A percentile compares a stretch with the other conserved stretches of the same genome.
Conservation (phyloP, 2,113 vertebrate genomes). For the Hippocampus comes region DNA sequence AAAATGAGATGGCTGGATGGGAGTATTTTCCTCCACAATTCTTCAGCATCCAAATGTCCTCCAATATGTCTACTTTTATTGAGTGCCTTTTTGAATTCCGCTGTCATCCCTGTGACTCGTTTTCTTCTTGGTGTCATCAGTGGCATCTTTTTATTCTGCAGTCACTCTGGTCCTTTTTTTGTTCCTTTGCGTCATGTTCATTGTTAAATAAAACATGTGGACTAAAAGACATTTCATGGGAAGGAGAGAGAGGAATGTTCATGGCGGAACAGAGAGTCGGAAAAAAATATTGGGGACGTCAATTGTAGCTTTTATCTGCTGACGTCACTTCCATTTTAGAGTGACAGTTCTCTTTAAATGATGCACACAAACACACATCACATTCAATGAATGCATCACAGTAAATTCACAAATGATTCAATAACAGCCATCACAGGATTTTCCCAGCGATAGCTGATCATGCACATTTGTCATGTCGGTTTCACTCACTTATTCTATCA, state of each 20-base stretch:
- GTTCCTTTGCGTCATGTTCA: not conserved
- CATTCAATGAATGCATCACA: constrained; percentile 37
- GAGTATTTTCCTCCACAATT: not conserved
- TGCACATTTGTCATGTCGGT: constrained; percentile 6
- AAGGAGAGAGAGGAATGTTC: not conserved
- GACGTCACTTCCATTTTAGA: not conserved
- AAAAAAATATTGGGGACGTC: constrained; percentile 15
- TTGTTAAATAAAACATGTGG: constrained; percentile 42
- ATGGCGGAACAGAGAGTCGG: not conserved
- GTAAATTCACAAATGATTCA: constrained; percentile 19
- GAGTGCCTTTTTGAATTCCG: not conserved
- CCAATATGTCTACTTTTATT: not conserved
- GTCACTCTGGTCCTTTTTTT: not conserved
- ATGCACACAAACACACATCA: constrained; percentile 9
- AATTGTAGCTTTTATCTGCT: not conserved
- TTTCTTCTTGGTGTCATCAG: constrained; percentile 16
- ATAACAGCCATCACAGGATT: constrained; percentile 25
- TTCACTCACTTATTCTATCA: constrained; percentile 45
- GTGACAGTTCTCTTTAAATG: not conserved
- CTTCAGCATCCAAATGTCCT: not conserved
- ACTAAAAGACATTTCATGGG: constrained; percentile 10
- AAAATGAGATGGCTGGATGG: too few relatives aligned
- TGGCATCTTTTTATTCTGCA: constrained; percentile 4
- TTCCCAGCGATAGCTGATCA: constrained; percentile 26
- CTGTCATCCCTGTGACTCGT: constrained; percentile 5